Conservation (phyloP, 2,888 invertebrate species). For the Eupithecia subumbrata region DNA sequence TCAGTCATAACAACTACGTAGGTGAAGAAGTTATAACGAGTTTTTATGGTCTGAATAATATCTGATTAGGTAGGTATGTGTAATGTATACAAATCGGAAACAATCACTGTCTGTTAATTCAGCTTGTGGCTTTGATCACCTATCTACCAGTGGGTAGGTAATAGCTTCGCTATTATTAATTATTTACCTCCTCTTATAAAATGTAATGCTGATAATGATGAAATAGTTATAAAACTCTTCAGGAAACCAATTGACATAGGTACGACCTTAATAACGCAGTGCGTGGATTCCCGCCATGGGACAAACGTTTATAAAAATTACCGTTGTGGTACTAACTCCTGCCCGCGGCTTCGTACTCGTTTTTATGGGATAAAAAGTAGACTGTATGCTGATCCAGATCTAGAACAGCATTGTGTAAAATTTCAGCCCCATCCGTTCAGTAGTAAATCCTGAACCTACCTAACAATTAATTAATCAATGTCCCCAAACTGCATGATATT, state of each 20-base stretch:
- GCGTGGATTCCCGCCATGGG: background rate
- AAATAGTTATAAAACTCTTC: too few relatives aligned
- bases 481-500: background rate
- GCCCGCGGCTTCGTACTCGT: too few relatives aligned
- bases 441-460: background rate
- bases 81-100: background rate
- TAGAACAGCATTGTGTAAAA: background rate
- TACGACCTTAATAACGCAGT: background rate
- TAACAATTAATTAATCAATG: background rate
- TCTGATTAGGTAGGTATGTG: background rate
- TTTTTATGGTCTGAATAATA: background rate
- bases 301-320: background rate
- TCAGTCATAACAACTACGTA: background rate
- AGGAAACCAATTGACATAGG: too few relatives aligned
- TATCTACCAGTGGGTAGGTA: too few relatives aligned
- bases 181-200: too few relatives aligned
- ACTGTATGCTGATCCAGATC: background rate
- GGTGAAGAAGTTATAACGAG: background rate
- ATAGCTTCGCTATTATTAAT: too few relatives aligned
- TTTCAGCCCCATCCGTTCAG: background rate
- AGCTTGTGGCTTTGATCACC: background rate
- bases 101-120: background rate
- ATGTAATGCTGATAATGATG: too few relatives aligned
- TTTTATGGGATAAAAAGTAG: too few relatives aligned
- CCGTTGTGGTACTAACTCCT: background rate